Evolutionary conservation across 2,888 invertebrate genomes (phyloP).

Genomic region (Oxytorus armatus): DNA sequence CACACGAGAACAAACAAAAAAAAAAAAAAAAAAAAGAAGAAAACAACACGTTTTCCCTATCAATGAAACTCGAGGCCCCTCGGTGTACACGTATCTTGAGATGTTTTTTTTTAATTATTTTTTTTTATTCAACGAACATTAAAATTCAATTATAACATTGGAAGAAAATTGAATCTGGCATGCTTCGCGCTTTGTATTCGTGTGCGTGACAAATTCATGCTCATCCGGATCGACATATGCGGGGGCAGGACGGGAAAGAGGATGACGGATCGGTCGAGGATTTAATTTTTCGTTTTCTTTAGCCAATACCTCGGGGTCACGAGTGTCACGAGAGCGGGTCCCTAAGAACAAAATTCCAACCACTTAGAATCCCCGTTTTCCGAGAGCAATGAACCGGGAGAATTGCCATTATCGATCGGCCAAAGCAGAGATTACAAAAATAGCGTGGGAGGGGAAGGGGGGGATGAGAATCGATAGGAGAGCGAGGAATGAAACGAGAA

Average conservation of each 20-base stretch:
- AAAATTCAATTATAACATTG: conserved; percentile 72
- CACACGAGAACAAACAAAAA: conserved; percentile 74
- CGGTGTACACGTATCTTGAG: background rate
- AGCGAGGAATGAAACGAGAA: background rate
- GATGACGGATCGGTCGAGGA: conserved; percentile 49
- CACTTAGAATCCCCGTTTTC: conserved; percentile 28
- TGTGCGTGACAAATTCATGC: conserved; percentile 49
- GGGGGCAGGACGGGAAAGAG: conserved; percentile 23
- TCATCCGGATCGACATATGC: conserved; percentile 44
- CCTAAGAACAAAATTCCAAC: conserved; percentile 77
- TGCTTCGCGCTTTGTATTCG: conserved; percentile 41
- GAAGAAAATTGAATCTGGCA: conserved; percentile 38
- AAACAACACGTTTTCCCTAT: conserved; percentile 70
- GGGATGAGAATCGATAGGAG: background rate
- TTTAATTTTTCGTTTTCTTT: conserved; percentile 80
- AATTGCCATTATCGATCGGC: conserved; percentile 28
- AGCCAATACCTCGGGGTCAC: conserved; percentile 81
- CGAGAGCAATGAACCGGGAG: conserved; percentile 39
- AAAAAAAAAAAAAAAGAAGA: conserved; percentile 77
- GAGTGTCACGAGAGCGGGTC: conserved; percentile 80
- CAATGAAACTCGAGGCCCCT: conserved; percentile 74
- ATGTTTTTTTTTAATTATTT: conserved; percentile 12
- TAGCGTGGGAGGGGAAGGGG: conserved; percentile 12
- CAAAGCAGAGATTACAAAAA: conserved; percentile 37
- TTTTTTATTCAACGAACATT: conserved; percentile 74